Evolutionary conservation across 2,113 vertebrate species (phyloP).

Genomic region (Mus pahari): DNA sequence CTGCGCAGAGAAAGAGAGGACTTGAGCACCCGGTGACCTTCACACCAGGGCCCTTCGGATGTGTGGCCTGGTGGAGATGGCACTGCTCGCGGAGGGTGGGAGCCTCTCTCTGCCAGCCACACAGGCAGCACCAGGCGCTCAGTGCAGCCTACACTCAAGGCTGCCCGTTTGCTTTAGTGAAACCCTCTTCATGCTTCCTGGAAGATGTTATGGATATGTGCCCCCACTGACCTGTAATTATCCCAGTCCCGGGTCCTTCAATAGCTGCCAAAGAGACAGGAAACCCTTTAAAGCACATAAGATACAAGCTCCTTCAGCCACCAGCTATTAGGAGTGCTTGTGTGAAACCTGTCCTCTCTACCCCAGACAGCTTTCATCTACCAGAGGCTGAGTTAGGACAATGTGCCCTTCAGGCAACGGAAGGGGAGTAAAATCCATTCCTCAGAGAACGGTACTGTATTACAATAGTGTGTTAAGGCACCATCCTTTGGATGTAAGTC

Average conservation of each 20-base stretch:
- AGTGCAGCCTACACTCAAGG: not conserved
- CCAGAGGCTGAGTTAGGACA: not conserved
- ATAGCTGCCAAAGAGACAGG: no score
- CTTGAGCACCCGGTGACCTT: conserved; percentile 28
- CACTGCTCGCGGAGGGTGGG: not conserved
- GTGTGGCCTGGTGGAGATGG: not conserved
- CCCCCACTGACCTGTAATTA: not conserved
- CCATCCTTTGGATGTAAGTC: not conserved
- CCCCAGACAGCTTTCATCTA: not conserved
- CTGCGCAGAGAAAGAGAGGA: conserved; percentile 84
- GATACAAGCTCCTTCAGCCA: not conserved
- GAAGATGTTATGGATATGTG: not conserved
- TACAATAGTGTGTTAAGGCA: not conserved
- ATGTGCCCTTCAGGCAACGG: not conserved
- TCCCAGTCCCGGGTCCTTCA: rapidly evolving
- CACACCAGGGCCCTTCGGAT: not conserved
- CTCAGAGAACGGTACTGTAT: not conserved
- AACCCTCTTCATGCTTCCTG: not conserved
- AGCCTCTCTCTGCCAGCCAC: not conserved
- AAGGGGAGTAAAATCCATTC: not conserved
- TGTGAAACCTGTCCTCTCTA: not conserved
- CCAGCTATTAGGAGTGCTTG: rapidly evolving
- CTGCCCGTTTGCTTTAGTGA: no score
- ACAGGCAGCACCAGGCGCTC: not conserved
- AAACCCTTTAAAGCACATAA: rapidly evolving